phyloP scores from a whole-genome alignment of 2,888 invertebrate species.

The Leptura quadrifasciata region DNA sequence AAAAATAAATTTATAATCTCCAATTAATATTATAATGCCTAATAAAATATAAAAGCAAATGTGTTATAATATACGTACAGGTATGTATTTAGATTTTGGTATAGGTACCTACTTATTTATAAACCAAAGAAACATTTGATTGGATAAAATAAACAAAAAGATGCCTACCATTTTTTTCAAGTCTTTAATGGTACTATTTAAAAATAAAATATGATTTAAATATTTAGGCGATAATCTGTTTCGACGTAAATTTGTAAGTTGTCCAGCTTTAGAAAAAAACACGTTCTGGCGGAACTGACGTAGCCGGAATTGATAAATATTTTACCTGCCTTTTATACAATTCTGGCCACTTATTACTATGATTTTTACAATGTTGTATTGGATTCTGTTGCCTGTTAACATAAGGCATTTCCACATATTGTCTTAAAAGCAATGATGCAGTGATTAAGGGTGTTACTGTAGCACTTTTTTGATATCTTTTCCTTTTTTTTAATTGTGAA shows the following conservation, averaged over 20 bases:
- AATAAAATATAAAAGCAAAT: too few relatives aligned
- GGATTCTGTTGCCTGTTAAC: background rate
- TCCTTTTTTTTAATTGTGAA: background rate
- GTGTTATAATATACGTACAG: too few relatives aligned
- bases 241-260: background rate
- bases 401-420: slow-evolving; percentile 12
- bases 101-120: too few relatives aligned
- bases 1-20: too few relatives aligned
- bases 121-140: too few relatives aligned
- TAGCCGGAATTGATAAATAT: slow-evolving; percentile 11
- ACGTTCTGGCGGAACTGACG: slow-evolving; percentile 13
- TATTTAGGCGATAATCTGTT: slow-evolving; percentile 3
- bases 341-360: background rate
- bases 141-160: too few relatives aligned
- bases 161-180: background rate
- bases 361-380: background rate
- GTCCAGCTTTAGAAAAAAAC: background rate
- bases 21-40: too few relatives aligned
- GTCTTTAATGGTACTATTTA: slow-evolving; percentile 1
- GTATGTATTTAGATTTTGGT: too few relatives aligned
- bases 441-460: background rate
- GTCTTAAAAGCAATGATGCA: background rate
- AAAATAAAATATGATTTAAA: slow-evolving; percentile 1
- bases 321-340: background rate
- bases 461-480: background rate